phyloP scores from a whole-genome alignment of 2,888 invertebrate species.

The Xanthorhoe spadicearia region DNA sequence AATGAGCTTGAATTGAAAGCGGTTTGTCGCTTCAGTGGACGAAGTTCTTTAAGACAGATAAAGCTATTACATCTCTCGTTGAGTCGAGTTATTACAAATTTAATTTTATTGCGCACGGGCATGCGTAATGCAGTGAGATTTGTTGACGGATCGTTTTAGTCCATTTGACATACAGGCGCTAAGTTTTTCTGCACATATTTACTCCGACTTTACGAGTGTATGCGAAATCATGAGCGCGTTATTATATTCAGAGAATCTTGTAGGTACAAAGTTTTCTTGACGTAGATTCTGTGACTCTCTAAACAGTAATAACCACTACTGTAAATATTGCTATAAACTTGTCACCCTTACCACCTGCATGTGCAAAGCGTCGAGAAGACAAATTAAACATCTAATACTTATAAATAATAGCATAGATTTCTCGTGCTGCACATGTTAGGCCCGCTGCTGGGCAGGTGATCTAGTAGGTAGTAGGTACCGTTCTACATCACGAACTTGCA shows the following conservation, averaged over 20 bases:
- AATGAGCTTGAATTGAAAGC: neutral
- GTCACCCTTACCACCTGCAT: neutral
- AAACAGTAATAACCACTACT: neutral
- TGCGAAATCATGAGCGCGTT: constrained; percentile 11
- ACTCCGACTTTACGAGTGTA: constrained; percentile 1
- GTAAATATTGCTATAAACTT: neutral
- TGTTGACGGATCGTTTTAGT: constrained; percentile 19
- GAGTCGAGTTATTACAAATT: neutral
- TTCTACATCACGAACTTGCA: no score
- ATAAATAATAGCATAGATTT: no score
- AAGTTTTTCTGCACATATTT: constrained; percentile 12
- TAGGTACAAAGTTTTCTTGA: constrained; percentile 1
- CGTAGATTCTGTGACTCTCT: neutral
- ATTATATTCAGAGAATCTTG: constrained; percentile 8
- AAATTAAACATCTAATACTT: no score
- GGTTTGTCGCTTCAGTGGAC: neutral
- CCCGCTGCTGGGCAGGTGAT: neutral
- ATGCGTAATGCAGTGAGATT: constrained; percentile 7
- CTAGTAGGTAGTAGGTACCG: no score
- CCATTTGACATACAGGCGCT: constrained; percentile 2
- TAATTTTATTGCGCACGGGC: neutral
- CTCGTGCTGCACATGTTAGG: no score
- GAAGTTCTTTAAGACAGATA: neutral
- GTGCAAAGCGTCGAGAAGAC: no score
- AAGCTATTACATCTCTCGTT: constrained; percentile 8